Evolutionary conservation across 2,113 vertebrate genomes (phyloP).

Genomic region (Brachionichthys hirsutus): DNA sequence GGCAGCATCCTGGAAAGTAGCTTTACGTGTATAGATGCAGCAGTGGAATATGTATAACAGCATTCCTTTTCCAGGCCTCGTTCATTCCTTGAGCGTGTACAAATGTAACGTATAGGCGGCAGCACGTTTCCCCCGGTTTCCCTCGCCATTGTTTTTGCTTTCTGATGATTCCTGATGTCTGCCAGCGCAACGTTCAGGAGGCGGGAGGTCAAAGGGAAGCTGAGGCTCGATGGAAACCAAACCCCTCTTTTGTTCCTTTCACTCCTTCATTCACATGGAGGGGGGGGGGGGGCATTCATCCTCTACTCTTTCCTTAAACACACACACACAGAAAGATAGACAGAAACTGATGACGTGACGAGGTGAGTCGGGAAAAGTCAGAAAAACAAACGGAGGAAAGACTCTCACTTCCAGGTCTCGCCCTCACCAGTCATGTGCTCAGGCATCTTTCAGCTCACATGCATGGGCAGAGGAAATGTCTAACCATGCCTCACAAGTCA

Average conservation of each 20-base stretch:
- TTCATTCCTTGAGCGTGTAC: no score
- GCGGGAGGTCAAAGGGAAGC: constrained; percentile 65
- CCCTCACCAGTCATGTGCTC: constrained; percentile 40
- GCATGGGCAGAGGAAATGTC: not conserved
- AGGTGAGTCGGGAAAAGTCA: constrained; percentile 70
- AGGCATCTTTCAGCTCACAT: constrained; percentile 11
- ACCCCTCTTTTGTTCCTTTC: constrained; percentile 37
- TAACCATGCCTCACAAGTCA: not conserved
- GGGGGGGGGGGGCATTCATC: not conserved
- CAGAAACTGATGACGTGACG: constrained; percentile 43
- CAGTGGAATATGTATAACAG: no score
- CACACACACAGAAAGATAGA: constrained; percentile 7
- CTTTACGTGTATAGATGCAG: no score
- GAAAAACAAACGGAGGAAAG: constrained; percentile 57
- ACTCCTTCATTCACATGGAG: constrained; percentile 38
- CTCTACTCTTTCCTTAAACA: constrained; percentile 37
- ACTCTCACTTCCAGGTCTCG: constrained; percentile 30
- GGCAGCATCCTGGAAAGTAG: not conserved
- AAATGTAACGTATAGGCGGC: no score
- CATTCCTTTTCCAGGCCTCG: no score
- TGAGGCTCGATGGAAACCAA: constrained; percentile 46
- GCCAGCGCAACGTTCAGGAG: constrained; percentile 55
- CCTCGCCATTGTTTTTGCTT: no score
- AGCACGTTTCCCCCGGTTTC: no score
- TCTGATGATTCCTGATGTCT: constrained; percentile 52